Percentiles rank a stretch among this genome's conserved stretches.
Conservation (phyloP, 2,888 invertebrate genomes). For the Tiliacea aurago region DNA sequence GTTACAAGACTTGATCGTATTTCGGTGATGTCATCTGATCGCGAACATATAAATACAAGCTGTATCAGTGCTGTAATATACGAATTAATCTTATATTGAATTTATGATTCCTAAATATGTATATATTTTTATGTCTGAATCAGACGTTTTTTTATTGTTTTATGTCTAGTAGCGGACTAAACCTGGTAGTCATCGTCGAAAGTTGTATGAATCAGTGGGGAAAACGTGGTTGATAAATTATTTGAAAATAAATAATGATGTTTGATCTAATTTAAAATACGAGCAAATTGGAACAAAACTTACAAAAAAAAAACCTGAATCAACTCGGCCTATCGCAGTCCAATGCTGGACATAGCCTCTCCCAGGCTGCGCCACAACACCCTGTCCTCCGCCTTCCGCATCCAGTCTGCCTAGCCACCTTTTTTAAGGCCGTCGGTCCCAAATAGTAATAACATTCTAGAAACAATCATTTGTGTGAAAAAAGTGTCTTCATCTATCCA, state of each 20-base stretch:
- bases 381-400: too few relatives aligned
- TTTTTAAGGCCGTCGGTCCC: too few relatives aligned
- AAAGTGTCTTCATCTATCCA: neutral
- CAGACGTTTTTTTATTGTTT: constrained; percentile 41
- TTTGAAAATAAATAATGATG: constrained; percentile 9
- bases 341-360: too few relatives aligned
- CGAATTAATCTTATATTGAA: constrained; percentile 15
- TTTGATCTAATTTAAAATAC: neutral
- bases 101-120: constrained; percentile 12
- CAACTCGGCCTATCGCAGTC: too few relatives aligned
- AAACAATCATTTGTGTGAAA: neutral
- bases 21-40: constrained; percentile 57
- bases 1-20: constrained; percentile 46
- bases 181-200: constrained; percentile 22
- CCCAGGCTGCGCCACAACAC: too few relatives aligned
- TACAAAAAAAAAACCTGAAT: too few relatives aligned
- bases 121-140: constrained; percentile 16
- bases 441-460: neutral
- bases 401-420: too few relatives aligned
- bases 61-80: constrained; percentile 29
- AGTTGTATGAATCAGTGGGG: constrained; percentile 35
- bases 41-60: constrained; percentile 2
- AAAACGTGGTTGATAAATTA: neutral
- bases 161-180: constrained; percentile 35
- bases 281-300: neutral